Base-by-base conservation (phyloP, 2,888 invertebrate genomes). In the Adineta ricciae region DNA sequence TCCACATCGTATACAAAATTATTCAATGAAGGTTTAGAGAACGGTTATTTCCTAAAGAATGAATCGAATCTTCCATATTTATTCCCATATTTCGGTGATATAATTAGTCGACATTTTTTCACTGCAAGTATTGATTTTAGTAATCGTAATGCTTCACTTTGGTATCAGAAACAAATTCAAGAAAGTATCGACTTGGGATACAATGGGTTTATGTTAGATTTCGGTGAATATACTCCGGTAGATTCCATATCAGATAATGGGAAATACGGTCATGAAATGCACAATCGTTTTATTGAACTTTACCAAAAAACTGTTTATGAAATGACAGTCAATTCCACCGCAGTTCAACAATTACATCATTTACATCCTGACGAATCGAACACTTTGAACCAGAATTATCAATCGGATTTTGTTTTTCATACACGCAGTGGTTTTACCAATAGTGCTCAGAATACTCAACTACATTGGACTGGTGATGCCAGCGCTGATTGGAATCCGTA, bases 141-240 rank as follows among this genome's bases (percentile, higher is more conserved):
- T 19, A 84, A 84, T 64, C 56, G 41, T 24, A 78, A 83, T 36
- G 86, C 86, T 2, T 41, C 78, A 24, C 16, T 50, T 2, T 86
- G 86, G 84, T 86, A 86, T 54, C 54, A 54, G 27, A 27, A 83
- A 21, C 84, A 73, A 24, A 83, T 86, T 36, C 83, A 86, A 52
- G 38, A 72, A 73, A 83, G 83, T 27, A 1, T 86, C 27, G 83
- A 84, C 64, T 21, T 86, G 19, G 56, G 52, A 21, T 84, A 73
- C 46, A 84, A 83, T 52, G 86, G 84, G 24, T 86, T 83, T 83
- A 86, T 86, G 84, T 83, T 83, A 50, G 86, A 86, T 73, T 86
- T 78, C 49, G 84, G 86, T n/a, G 86, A 86, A 56, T 84, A 86
- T 82, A 86, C 84, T 16, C 83, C 84, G 14, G 49, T 64, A 32